These are phyloP conservation scores for Glomeris maerens DNA, from an alignment of 1,140 invertebrate species.

Conservation along the genomic window DNA sequence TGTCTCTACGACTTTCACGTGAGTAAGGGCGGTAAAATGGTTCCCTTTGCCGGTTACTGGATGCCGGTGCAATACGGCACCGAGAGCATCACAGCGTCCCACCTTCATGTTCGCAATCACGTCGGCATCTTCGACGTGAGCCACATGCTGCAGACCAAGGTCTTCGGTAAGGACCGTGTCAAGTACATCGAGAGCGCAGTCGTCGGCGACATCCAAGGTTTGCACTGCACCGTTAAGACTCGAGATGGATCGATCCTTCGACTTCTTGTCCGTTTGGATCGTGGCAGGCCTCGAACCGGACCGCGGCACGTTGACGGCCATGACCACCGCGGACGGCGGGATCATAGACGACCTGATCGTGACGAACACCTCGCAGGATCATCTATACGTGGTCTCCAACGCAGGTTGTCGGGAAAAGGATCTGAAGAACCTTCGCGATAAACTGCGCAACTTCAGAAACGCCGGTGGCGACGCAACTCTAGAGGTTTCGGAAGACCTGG, in stretches of 20 bases:
- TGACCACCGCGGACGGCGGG: conserved; percentile 75
- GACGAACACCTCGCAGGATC: conserved; percentile 58
- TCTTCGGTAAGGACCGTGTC: conserved; percentile 56
- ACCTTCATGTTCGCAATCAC: conserved; percentile 62
- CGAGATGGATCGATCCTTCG: too few relatives aligned
- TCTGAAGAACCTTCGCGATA: conserved; percentile 34
- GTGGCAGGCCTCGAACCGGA: conserved; percentile 48
- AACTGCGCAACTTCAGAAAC: not conserved
- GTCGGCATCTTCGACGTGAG: conserved; percentile 94
- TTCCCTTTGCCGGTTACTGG: conserved; percentile 79
- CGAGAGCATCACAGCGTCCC: conserved; percentile 62
- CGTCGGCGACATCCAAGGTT: conserved; percentile 62
- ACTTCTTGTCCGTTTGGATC: too few relatives aligned
- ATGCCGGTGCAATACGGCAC: conserved; percentile 79
- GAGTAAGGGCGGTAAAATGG: conserved; percentile 66
- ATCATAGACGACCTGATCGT: conserved; percentile 96
- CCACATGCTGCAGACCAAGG: conserved; percentile 90
- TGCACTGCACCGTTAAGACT: too few relatives aligned
- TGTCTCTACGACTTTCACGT: conserved; percentile 76
- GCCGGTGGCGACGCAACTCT: conserved; percentile 56
- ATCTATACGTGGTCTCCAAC: conserved; percentile 90
- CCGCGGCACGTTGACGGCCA: conserved; percentile 67
- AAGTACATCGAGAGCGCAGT: conserved; percentile 71
- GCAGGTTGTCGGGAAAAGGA: conserved; percentile 59
- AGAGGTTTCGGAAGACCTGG: conserved; percentile 56